A percentile compares a stretch with the other conserved stretches of the same genome.
Conservation (phyloP, 2,113 vertebrate species). For the Neopipo cinnamomea region DNA sequence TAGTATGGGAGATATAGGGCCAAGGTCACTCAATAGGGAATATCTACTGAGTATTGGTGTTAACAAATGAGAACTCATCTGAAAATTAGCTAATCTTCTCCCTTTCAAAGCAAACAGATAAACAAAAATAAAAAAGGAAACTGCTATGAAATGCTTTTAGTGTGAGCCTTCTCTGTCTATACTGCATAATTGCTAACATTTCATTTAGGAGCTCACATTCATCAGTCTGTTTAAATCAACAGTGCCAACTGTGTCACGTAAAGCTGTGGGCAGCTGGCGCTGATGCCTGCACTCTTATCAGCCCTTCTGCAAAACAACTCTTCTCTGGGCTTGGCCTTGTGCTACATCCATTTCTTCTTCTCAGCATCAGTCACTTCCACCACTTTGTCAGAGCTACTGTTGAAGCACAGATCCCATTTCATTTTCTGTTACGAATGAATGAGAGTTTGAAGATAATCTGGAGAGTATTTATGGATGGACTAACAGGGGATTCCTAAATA, state of each 20-base stretch:
- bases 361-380: neutral
- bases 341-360: neutral
- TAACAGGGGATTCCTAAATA: neutral
- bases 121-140: neutral
- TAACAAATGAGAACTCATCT: neutral
- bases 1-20: neutral
- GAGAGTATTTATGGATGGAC: neutral
- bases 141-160: neutral
- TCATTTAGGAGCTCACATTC: conserved; percentile 10
- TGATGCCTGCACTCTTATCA: neutral
- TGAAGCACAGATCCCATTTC: neutral
- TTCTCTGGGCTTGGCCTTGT: neutral
- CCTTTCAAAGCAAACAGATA: neutral
- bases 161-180: neutral
- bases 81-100: neutral
- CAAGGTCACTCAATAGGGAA: neutral
- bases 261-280: neutral
- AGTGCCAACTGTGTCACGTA: neutral
- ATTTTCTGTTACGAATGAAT: neutral
- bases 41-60: neutral
- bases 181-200: neutral
- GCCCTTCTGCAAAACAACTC: neutral
- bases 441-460: neutral
- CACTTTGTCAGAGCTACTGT: neutral
- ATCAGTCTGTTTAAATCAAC: conserved; percentile 1